Base-by-base conservation (phyloP, 2,888 invertebrate genomes). In the Drepanosiphum platanoidis region DNA sequence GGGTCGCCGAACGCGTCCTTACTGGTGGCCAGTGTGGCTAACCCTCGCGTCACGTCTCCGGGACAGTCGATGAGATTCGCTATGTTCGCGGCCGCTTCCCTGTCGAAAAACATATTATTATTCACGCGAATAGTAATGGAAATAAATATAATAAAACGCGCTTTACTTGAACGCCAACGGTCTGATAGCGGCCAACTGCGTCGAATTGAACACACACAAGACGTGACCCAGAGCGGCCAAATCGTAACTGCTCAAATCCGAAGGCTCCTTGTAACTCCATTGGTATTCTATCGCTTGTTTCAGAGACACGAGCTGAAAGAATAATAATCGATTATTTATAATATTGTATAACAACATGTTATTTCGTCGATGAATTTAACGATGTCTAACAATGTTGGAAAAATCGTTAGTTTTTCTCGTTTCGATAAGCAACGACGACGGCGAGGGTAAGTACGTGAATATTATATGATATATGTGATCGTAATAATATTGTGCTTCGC, bases 181-280 rank as follows among this genome's bases (percentile, higher is more conserved):
- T 87, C 91, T 92, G 83, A 93, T 92, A 80, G 90, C 89, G 46
- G 89, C 89, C 74, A 93, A 92, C 87, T 92, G 91, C 34, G 90
- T 90, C 39, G 88, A 89, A 87, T 92, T 92, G 83, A 92, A 92
- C n/a, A 90, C 90, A 87, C 93, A 93, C 3, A 92, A 87, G 86
- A 93, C 91, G 88, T 92, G 92, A 52, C 91, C 89, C 81, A 93
- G 88, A 0, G 91, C 91, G 64, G 88, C 89, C 79, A 93, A 89
- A 89, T 93, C 93, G 86, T 91, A 92, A 87, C 90, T 91, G 0
- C 92, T 92, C 87, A 92, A 92, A 86, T 92, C 92, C 86, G 91
- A 90, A 0, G 92, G 91, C 42, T 89, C 89, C 88, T 93, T 93
- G 0, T 89, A 90, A 1, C 87, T 87, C 89, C 92, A 93, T 86